Evolutionary conservation across 53 echinoderm and acorn worm genomes (phyloP), one percentile per base, ranked within the genome.

Genomic region (Holothuria leucospilota): DNA sequence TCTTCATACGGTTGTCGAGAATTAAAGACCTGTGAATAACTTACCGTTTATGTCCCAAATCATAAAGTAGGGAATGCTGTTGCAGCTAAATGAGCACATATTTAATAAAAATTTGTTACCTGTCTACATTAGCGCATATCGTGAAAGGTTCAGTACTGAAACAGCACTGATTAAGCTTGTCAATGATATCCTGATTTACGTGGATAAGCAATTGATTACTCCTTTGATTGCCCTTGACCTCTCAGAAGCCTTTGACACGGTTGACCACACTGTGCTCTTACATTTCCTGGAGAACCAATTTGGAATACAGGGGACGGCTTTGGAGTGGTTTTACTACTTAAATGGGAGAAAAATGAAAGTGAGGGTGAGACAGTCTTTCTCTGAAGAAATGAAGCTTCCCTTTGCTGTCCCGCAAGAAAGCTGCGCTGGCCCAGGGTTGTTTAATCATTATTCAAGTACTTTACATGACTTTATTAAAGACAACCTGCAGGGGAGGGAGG

Each of bases 231-330:
- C 30, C 25, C 63, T 82, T 8, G 82, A 82, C n/a, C 63, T 63
- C n/a, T 82, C 39, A 18, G 20, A 62, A 62, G n/a, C n/a, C n/a
- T n/a, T n/a, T n/a, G n/a, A n/a, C n/a, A n/a, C n/a, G n/a, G n/a
- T n/a, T n/a, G n/a, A 81, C 9, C 81, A 81, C 38, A 29, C 4
- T 29, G 62, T 61, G 14, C 59, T 59, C 3, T 29, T 81, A 30
- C 27, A 52, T 26, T 59, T 81, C 7, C n/a, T 81, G 6, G 15
- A 81, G 28, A 81, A 62, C 62, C 81, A 62, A 51, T 27, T 60
- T 81, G 81, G 81, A 28, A 81, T 61, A 81, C 13, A 59, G 16
- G 61, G 61, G 61, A 60, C 21, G 62, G 81, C 81, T 8, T 81
- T 81, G 29, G 0, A 25, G 5, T 81, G 81, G 81, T 81, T 81